Base-by-base conservation (phyloP, 2,888 invertebrate genomes). In the Pristionchus maxplancki region DNA sequence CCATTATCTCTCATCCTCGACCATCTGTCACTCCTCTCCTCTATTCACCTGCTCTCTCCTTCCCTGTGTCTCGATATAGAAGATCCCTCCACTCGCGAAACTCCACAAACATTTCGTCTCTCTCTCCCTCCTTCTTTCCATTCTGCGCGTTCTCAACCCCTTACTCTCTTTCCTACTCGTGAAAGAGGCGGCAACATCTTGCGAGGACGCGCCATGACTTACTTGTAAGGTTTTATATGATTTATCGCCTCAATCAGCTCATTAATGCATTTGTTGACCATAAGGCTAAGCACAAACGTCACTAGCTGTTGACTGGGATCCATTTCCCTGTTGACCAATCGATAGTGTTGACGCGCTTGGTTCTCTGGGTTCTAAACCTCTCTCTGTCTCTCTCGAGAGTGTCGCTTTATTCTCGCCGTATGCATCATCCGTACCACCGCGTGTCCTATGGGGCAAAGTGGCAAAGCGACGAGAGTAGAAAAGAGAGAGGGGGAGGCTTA, bases 91-190 rank as follows among this genome's bases (percentile, higher is more conserved):
- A 8, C 83, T 83, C 58, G 83, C 83, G 58, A 78, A 78, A 78
- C 78, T 78, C 48, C 78, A 78, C 78, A 78, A 78, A 78, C 78
- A 83, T 83, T 83, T 83, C 82, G 53, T 34, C 53, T 83, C 31
- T 50, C 82, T 17, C 34, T 83, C 82, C 24, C 53, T 53, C 50
- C 50, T 40, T 34, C 82, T 44, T 53, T 53, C 53, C 82, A 53
- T 34, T 44, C 31, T 53, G 34, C 82, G 82, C 82, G 53, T 83
- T 83, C 82, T 83, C 74, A 40, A 78, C 53, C 17, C 81, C 44
- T 44, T 31, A 34, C 53, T 83, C 50, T 37, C 50, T 31, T 28
- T 81, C n/a, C 48, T 37, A 81, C 71, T 31, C 31, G 44, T 48
- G 82, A 50, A 44, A 50, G 53, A 53, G 28, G 15, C 50, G 28